Evolutionary conservation across 2,797 vertebrate genomes (phyloP), one percentile per base, ranked within the genome.

Genomic region (Ceryle rudis): DNA sequence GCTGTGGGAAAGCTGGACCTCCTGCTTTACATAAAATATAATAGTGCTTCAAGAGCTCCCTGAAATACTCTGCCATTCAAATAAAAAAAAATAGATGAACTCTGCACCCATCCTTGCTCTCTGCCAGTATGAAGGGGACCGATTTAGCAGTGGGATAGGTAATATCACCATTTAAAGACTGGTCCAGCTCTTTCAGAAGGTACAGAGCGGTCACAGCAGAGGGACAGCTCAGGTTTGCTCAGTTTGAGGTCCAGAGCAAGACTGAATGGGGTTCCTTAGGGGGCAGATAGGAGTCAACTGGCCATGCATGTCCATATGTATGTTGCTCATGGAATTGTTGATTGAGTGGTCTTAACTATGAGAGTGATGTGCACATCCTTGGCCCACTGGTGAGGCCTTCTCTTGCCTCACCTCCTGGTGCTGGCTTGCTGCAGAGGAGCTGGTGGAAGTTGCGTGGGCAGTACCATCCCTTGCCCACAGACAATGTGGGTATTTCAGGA

Each of bases 241-340:
- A 6, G 12, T 64, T 64, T 64, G 57, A 58, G 61, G 49, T 42
- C 35, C 37, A 44, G 47, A 80, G 31, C 35, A 55, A 65, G 52
- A 61, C 19, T 3, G 2, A 26, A 69, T 2, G 3, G 17, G 8
- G 19, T 65, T 69, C 16, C 21, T 51, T 5, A 41, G 39, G 6
- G 14, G 6, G 11, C 11, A 42, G 9, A 4, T 17, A 67, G 64
- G 71, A 77, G 16, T 21, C 49, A 86, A 42, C 23, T 20, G 51
- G 13, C 7, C 25, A 20, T 5, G 6, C 9, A 7, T 41, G 31
- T 22, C 42, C 17, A 9, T 26, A 33, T 2, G 0, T 26, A 33
- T 2, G 0, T 74, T 16, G 28, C 1, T 52, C 26, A 18, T 33
- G 42, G n/a, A 29, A 39, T 29, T 42, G 11, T 22, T 44, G 52